phyloP scores from a whole-genome alignment of 2,888 invertebrate species.

The Amphipyra tragopoginis region DNA sequence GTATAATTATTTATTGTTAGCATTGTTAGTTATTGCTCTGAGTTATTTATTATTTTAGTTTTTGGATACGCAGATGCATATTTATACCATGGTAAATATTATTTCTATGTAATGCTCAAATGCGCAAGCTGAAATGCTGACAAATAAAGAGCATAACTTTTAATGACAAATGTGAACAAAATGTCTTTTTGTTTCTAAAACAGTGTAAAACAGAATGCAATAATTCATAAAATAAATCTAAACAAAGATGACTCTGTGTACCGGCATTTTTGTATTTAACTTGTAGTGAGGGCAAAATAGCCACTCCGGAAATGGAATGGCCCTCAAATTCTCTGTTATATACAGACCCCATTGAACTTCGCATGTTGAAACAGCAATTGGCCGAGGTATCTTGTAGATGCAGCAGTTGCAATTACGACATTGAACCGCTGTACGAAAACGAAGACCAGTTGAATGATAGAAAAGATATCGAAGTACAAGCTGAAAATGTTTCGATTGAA shows the following conservation, averaged over 20 bases:
- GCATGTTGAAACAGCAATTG: constrained; percentile 70
- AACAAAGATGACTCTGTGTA: constrained; percentile 32
- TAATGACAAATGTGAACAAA: too few relatives aligned
- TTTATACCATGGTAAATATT: too few relatives aligned
- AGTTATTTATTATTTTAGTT: too few relatives aligned
- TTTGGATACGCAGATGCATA: too few relatives aligned
- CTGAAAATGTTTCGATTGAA: constrained; percentile 18
- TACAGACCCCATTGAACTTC: constrained; percentile 73
- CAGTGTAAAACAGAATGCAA: constrained; percentile 3
- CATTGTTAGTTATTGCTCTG: too few relatives aligned
- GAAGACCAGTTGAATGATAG: background rate
- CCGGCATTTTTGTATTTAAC: constrained; percentile 16
- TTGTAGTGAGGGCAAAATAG: background rate
- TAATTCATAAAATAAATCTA: constrained; percentile 6
- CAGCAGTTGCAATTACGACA: constrained; percentile 45
- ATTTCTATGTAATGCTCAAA: too few relatives aligned
- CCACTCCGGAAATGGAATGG: constrained; percentile 31
- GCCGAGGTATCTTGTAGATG: constrained; percentile 74
- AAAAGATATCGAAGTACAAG: constrained; percentile 62
- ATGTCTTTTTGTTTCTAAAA: background rate
- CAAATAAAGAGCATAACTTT: too few relatives aligned
- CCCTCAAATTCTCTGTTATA: constrained; percentile 9
- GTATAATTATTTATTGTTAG: too few relatives aligned
- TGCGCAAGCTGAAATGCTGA: too few relatives aligned
- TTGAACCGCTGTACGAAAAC: background rate